These are phyloP conservation scores for Pogonocherus hispidulus DNA, from an alignment of 2,888 invertebrate genomes.

Conservation along the genomic window DNA sequence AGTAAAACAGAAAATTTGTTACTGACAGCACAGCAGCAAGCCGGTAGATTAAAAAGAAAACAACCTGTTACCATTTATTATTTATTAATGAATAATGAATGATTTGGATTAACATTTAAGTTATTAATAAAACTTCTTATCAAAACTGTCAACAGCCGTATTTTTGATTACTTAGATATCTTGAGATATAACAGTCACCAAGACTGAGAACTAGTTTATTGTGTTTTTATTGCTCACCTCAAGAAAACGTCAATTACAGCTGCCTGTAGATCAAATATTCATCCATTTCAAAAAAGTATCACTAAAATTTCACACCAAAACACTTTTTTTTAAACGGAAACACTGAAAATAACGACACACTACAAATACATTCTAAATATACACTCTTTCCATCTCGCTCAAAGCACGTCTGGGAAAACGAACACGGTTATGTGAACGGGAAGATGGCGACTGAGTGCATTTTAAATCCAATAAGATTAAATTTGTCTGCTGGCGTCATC, in stretches of 20 bases:
- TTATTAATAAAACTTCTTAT: background rate
- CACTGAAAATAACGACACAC: slow-evolving; percentile 60
- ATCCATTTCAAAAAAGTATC: slow-evolving; percentile 57
- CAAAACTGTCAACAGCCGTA: slow-evolving; percentile 21
- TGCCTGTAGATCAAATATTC: slow-evolving; percentile 50
- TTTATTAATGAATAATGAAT: slow-evolving; percentile 11
- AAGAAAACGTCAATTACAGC: slow-evolving; percentile 55
- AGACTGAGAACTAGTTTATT: slow-evolving; percentile 34
- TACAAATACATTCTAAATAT: slow-evolving; percentile 62
- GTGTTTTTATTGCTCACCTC: slow-evolving; percentile 46
- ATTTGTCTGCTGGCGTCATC: background rate
- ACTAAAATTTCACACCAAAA: slow-evolving; percentile 57
- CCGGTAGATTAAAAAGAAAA: slow-evolving; percentile 28
- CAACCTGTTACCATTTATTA: slow-evolving; percentile 29
- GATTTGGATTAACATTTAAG: slow-evolving; percentile 7
- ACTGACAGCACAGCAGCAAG: slow-evolving; percentile 3
- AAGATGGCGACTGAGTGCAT: slow-evolving; percentile 55
- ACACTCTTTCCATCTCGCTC: slow-evolving; percentile 63
- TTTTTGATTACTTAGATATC: slow-evolving; percentile 19
- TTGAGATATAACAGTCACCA: slow-evolving; percentile 37
- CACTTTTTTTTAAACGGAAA: slow-evolving; percentile 57
- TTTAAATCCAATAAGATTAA: slow-evolving; percentile 20
- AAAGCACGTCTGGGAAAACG: slow-evolving; percentile 51
- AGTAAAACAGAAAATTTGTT: slow-evolving; percentile 8
- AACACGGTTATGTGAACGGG: slow-evolving; percentile 50